Evolutionary conservation across 2,113 vertebrate species (phyloP).

Genomic region (Misgurnus anguillicaudatus): DNA sequence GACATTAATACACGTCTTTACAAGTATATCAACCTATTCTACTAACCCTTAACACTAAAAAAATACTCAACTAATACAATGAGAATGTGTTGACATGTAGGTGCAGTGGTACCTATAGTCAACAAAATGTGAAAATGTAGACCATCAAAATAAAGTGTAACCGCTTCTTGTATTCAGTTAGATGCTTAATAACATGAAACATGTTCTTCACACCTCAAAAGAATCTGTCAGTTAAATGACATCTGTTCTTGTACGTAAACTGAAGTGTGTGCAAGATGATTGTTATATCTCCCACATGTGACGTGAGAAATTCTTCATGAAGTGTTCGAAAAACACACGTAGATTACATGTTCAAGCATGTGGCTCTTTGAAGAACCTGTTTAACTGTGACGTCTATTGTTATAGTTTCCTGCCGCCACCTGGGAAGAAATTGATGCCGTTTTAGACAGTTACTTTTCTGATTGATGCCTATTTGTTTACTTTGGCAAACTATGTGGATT

Average conservation of each 20-base stretch:
- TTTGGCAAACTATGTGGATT: slow-evolving; percentile 11
- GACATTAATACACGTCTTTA: too few relatives aligned
- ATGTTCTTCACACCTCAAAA: slow-evolving; percentile 14
- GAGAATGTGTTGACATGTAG: too few relatives aligned
- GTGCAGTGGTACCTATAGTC: too few relatives aligned
- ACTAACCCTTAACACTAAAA: too few relatives aligned
- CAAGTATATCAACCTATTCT: too few relatives aligned
- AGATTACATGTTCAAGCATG: slow-evolving; percentile 26
- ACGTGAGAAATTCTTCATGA: slow-evolving; percentile 20
- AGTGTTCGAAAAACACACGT: slow-evolving; percentile 14
- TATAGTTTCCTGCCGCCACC: slow-evolving; percentile 4
- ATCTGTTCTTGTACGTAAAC: slow-evolving; percentile 4
- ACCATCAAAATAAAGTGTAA: too few relatives aligned
- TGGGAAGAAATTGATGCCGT: not conserved
- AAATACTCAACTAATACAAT: too few relatives aligned
- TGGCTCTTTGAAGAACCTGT: slow-evolving; percentile 33
- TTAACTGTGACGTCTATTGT: slow-evolving; percentile 27
- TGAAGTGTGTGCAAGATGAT: slow-evolving; percentile 8
- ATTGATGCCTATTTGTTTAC: not conserved
- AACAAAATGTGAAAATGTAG: too few relatives aligned
- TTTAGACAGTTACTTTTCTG: slow-evolving; percentile 20
- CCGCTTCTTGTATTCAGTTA: not conserved
- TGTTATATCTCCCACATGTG: not conserved
- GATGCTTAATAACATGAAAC: not conserved
- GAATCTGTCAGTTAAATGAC: slow-evolving; percentile 4